These are phyloP conservation scores for Danio tinwini DNA, from an alignment of 2,797 vertebrate species.

Conservation along the genomic window DNA sequence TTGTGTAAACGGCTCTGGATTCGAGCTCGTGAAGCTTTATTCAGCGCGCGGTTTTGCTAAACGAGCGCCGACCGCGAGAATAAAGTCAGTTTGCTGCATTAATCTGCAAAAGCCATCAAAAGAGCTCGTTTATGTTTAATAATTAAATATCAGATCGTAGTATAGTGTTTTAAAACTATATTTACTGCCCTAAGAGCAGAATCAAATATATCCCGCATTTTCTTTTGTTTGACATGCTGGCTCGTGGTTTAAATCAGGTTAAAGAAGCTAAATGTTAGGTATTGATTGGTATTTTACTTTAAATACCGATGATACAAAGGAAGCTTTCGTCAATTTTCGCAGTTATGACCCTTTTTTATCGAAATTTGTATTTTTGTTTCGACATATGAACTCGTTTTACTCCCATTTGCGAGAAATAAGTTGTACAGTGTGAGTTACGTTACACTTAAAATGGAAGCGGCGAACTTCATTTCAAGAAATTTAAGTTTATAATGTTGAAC, in stretches of 20 bases:
- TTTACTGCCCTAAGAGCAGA: neutral
- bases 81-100: neutral
- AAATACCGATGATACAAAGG: neutral
- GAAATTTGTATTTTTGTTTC: too few relatives aligned
- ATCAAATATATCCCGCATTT: neutral
- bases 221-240: neutral
- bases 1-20: neutral
- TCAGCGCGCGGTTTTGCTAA: conserved; percentile 20
- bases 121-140: neutral
- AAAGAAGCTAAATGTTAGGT: too few relatives aligned
- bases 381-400: too few relatives aligned
- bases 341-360: neutral
- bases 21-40: neutral
- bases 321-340: too few relatives aligned
- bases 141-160: too few relatives aligned
- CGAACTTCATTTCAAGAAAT: too few relatives aligned
- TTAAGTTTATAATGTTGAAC: too few relatives aligned
- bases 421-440: too few relatives aligned
- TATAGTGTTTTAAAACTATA: neutral
- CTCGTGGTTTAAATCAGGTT: neutral
- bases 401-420: too few relatives aligned
- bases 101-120: neutral
- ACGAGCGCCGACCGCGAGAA: conserved; percentile 45
- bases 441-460: too few relatives aligned
- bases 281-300: too few relatives aligned